Evolutionary conservation across 2,113 vertebrate species (phyloP).

Genomic region (Oreotragus oreotragus): DNA sequence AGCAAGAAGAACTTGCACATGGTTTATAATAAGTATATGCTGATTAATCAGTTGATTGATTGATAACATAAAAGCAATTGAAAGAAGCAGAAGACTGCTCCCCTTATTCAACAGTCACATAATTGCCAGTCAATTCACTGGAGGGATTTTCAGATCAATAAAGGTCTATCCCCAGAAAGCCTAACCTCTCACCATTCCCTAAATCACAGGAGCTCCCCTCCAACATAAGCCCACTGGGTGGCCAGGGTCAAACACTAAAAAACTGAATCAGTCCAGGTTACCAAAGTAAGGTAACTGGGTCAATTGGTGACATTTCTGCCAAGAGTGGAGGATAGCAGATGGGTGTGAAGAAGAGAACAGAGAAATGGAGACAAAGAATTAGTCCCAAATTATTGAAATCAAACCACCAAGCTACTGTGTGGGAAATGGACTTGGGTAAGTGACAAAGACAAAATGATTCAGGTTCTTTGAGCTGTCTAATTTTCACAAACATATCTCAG

Average conservation of each 20-base stretch:
- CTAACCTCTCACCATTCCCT: not conserved
- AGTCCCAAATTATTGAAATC: not conserved
- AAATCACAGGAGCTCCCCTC: not conserved
- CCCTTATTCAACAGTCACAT: not conserved
- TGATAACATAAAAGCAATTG: not conserved
- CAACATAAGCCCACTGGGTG: not conserved
- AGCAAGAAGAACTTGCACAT: not conserved
- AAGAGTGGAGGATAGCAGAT: not conserved
- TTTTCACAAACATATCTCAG: constrained; percentile 24
- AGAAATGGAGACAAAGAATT: not conserved
- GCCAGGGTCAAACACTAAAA: not conserved
- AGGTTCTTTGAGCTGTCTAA: not conserved
- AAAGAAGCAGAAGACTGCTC: not conserved
- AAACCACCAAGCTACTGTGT: not conserved
- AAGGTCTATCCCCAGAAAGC: not conserved
- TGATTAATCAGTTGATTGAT: not conserved
- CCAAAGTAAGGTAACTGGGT: not conserved
- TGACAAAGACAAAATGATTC: not conserved
- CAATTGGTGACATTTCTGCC: not conserved
- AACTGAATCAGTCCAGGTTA: not conserved
- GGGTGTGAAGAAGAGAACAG: not conserved
- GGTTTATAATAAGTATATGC: not conserved
- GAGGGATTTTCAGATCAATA: not conserved
- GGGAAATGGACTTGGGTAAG: not conserved
- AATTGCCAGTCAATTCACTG: not conserved